Conservation (phyloP, 2,888 invertebrate genomes). For the Machimus atricapillus region DNA sequence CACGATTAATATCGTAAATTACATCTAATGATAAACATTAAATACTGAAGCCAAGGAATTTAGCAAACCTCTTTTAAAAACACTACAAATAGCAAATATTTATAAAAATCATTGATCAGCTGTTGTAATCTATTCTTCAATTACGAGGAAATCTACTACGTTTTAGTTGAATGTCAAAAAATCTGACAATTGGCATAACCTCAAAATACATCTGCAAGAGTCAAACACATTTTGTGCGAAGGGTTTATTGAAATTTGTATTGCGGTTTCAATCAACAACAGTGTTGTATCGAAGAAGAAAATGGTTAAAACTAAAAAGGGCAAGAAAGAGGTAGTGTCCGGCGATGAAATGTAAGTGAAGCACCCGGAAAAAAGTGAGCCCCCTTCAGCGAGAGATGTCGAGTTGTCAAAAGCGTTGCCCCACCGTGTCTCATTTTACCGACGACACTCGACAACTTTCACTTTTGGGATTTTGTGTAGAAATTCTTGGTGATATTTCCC, state of each 20-base stretch:
- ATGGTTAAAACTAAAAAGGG: slow-evolving; percentile 86
- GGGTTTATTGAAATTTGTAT: neutral
- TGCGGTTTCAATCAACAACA: slow-evolving; percentile 52
- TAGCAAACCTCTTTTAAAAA: neutral
- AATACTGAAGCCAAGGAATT: too few species aligned
- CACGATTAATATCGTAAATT: too few species aligned
- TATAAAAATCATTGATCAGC: neutral
- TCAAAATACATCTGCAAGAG: neutral
- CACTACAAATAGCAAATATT: neutral
- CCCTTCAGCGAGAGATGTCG: neutral
- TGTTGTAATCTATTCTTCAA: neutral
- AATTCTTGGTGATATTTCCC: slow-evolving; percentile 1
- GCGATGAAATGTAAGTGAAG: slow-evolving; percentile 76
- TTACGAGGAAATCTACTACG: neutral
- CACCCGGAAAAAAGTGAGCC: slow-evolving; percentile 50
- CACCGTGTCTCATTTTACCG: neutral
- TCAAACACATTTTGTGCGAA: slow-evolving; percentile 24
- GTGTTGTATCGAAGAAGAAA: slow-evolving; percentile 61
- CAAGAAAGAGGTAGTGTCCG: slow-evolving; percentile 77
- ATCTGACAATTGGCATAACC: slow-evolving; percentile 9
- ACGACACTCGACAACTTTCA: slow-evolving; percentile 45
- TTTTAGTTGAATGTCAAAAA: neutral
- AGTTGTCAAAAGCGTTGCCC: slow-evolving; percentile 35
- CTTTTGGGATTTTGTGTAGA: slow-evolving; percentile 37
- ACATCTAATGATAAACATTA: too few species aligned